These are phyloP conservation scores for Lasaia peninsularis DNA, from an alignment of 1,140 invertebrate genomes.

Conservation along the genomic window DNA sequence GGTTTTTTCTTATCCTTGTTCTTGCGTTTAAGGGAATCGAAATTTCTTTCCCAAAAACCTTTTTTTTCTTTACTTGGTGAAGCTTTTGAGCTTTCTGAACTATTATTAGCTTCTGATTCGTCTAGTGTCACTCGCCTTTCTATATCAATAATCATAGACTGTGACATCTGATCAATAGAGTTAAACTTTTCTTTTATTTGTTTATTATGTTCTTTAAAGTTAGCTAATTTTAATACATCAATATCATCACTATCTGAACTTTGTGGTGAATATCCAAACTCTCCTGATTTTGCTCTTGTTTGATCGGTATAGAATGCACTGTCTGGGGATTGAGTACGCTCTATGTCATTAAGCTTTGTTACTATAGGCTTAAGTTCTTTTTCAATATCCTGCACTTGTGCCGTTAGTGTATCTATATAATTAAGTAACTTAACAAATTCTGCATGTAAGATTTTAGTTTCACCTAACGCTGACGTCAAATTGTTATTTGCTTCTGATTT, in stretches of 20 bases:
- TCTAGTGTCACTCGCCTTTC: constrained; percentile 47
- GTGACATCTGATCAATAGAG: constrained; percentile 78
- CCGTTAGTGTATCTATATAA: constrained; percentile 79
- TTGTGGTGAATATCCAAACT: constrained; percentile 73
- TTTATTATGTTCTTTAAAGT: constrained; percentile 62
- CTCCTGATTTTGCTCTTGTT: constrained; percentile 66
- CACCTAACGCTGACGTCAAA: constrained; percentile 79
- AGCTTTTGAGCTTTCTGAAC: constrained; percentile 63
- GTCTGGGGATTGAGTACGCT: constrained; percentile 62
- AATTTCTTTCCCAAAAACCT: constrained; percentile 77
- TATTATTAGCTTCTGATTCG: constrained; percentile 36
- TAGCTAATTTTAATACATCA: constrained; percentile 54
- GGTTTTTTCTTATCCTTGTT: constrained; percentile 61
- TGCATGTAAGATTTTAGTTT: constrained; percentile 81
- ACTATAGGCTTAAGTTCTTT: constrained; percentile 79
- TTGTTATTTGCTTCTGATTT: constrained; percentile 82
- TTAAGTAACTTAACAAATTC: constrained; percentile 80
- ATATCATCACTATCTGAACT: constrained; percentile 72
- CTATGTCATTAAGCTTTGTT: constrained; percentile 66
- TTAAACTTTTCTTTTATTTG: constrained; percentile 69
- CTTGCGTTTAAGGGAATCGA: constrained; percentile 73
- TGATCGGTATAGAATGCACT: constrained; percentile 67
- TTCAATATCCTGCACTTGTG: constrained; percentile 79
- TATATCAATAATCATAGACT: constrained; percentile 76
- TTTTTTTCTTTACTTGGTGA: constrained; percentile 69